Evolutionary conservation across 1,140 invertebrate genomes (phyloP).

Genomic region (Leptinotarsa lineolata): DNA sequence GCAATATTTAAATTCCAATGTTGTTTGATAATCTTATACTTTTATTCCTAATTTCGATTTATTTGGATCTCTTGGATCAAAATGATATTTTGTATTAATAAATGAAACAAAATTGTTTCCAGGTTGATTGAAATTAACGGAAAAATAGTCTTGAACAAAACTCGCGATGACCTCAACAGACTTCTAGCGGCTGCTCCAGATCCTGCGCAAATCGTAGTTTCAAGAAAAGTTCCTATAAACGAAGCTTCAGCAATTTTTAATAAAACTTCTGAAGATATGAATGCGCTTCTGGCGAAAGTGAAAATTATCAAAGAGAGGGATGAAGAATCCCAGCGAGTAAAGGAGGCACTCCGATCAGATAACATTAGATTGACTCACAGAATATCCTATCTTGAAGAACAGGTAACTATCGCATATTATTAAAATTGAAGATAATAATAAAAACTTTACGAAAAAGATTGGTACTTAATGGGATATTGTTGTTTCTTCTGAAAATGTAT

Average conservation of each 20-base stretch:
- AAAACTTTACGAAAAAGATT: too few species aligned
- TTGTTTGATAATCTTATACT: too few species aligned
- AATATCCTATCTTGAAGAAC: slow-evolving; percentile 87
- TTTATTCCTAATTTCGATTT: too few species aligned
- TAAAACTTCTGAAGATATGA: slow-evolving; percentile 51
- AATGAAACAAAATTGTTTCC: slow-evolving; percentile 21
- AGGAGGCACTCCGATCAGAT: slow-evolving; percentile 71
- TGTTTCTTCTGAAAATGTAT: neutral
- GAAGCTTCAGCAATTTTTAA: slow-evolving; percentile 45
- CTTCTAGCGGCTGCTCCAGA: slow-evolving; percentile 66
- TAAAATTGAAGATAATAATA: too few species aligned
- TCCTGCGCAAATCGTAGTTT: slow-evolving; percentile 58
- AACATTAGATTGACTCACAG: slow-evolving; percentile 83
- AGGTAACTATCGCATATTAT: slow-evolving; percentile 60
- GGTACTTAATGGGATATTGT: neutral
- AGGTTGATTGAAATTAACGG: slow-evolving; percentile 86
- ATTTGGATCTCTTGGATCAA: too few species aligned
- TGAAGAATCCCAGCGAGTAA: slow-evolving; percentile 65
- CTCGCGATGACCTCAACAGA: slow-evolving; percentile 69
- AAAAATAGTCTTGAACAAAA: slow-evolving; percentile 70
- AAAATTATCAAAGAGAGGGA: slow-evolving; percentile 62
- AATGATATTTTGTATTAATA: too few species aligned
- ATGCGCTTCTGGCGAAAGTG: slow-evolving; percentile 61
- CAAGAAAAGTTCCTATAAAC: slow-evolving; percentile 57
- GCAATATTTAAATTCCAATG: too few species aligned